A percentile compares a stretch with the other conserved stretches of the same genome.
Conservation (phyloP, 1,140 invertebrate species). For the Sinonovacula constricta region DNA sequence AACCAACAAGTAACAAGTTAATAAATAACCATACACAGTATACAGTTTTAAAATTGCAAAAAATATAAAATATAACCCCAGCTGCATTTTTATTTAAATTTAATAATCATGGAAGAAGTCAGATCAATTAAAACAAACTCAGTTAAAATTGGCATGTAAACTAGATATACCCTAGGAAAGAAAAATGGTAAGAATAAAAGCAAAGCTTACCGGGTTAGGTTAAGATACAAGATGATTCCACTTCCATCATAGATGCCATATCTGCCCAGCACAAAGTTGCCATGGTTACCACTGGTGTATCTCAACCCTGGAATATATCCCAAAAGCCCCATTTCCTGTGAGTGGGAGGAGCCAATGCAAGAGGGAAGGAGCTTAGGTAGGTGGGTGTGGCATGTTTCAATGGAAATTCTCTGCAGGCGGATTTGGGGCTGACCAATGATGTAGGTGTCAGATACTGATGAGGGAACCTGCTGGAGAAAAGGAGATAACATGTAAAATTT, state of each 20-base stretch:
- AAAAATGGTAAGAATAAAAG: too few relatives aligned
- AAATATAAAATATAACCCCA: too few relatives aligned
- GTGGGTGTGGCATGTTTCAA: constrained; percentile 48
- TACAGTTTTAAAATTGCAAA: too few relatives aligned
- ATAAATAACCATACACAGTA: too few relatives aligned
- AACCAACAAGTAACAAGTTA: too few relatives aligned
- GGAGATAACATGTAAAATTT: too few relatives aligned
- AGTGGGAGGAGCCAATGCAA: constrained; percentile 55
- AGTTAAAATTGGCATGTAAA: too few relatives aligned
- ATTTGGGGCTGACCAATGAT: constrained; percentile 69
- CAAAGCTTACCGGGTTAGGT: too few relatives aligned
- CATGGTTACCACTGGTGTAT: constrained; percentile 15
- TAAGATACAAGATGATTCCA: constrained; percentile 64
- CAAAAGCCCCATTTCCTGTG: neutral
- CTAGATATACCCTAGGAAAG: too few relatives aligned
- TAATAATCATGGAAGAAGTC: too few relatives aligned
- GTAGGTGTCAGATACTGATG: constrained; percentile 39
- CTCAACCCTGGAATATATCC: neutral
- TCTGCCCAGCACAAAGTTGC: constrained; percentile 56
- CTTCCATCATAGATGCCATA: constrained; percentile 64
- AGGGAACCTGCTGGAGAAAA: neutral
- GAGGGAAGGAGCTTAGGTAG: constrained; percentile 37
- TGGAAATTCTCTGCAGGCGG: constrained; percentile 59
- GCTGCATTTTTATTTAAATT: too few relatives aligned
- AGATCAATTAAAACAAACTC: too few relatives aligned